phyloP scores from a whole-genome alignment of 2,797 vertebrate species.

The Poecile montanus region DNA sequence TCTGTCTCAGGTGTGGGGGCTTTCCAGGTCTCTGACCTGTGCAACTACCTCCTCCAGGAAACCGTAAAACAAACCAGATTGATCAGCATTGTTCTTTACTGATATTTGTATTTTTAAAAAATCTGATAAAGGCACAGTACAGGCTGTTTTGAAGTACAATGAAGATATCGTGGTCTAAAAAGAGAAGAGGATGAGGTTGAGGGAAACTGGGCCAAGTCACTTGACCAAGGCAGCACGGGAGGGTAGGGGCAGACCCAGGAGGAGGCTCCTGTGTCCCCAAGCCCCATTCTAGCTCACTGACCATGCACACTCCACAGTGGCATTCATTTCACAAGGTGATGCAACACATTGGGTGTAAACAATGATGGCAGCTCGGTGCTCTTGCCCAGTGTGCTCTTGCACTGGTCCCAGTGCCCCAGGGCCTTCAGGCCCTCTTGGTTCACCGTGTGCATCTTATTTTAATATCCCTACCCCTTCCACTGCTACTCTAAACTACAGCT shows the following conservation, averaged over 20 bases:
- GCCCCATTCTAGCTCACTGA: neutral
- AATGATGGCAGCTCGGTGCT: neutral
- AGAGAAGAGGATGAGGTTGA: neutral
- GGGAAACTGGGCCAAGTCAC: neutral
- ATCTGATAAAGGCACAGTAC: neutral
- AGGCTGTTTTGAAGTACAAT: neutral
- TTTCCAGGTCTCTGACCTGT: neutral
- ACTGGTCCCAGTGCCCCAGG: neutral
- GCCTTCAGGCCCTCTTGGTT: neutral
- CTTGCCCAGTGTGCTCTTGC: neutral
- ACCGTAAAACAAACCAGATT: neutral
- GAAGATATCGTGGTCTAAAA: neutral
- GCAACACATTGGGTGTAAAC: neutral
- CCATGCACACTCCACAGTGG: rapidly evolving
- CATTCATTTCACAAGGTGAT: neutral
- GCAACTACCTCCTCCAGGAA: neutral
- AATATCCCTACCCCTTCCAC: rapidly evolving
- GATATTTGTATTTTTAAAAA: neutral
- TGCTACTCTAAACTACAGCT: neutral
- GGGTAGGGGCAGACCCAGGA: neutral
- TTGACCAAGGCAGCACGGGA: neutral
- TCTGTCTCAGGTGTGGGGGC: rapidly evolving
- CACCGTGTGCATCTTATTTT: neutral
- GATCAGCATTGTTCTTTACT: neutral
- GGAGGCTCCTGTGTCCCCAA: neutral